phyloP scores from a whole-genome alignment of 2,888 invertebrate genomes.

The Pristionchus japonicus region DNA sequence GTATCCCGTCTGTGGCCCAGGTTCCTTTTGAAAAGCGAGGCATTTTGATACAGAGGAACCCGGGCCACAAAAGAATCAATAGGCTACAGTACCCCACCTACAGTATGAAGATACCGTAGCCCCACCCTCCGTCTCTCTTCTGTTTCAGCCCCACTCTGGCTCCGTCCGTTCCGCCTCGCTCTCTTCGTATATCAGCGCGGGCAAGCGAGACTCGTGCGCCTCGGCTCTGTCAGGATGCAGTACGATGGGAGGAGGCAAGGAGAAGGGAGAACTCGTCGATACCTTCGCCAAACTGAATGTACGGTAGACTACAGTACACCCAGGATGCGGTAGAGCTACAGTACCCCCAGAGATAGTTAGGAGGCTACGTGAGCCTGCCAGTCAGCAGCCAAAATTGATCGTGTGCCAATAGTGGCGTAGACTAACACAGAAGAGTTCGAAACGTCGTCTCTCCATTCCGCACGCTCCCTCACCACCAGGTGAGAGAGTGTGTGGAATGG shows the following conservation, averaged over 20 bases:
- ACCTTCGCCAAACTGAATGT: constrained; percentile 74
- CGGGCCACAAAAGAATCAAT: too few relatives aligned
- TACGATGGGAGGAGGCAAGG: constrained; percentile 51
- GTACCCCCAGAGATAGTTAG: not conserved
- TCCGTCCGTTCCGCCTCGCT: constrained; percentile 70
- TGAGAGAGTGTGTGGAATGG: too few relatives aligned
- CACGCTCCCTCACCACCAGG: too few relatives aligned
- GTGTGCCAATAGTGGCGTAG: constrained; percentile 15
- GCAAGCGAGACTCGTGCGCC: constrained; percentile 72
- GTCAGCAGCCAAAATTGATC: not conserved
- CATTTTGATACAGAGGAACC: not conserved
- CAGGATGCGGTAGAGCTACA: not conserved
- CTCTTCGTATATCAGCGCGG: constrained; percentile 70
- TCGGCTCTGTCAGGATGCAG: constrained; percentile 66
- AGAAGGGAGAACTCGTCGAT: constrained; percentile 63
- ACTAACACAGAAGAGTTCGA: constrained; percentile 17
- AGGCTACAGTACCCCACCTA: too few relatives aligned
- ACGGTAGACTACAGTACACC: constrained; percentile 49
- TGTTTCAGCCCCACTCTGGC: constrained; percentile 57
- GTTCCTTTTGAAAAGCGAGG: not conserved
- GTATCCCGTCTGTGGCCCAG: not conserved
- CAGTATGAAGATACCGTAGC: not conserved
- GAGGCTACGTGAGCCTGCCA: not conserved
- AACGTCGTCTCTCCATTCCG: too few relatives aligned
- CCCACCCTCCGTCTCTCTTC: not conserved